Evolutionary conservation across 2,888 invertebrate genomes (phyloP), one percentile per base, ranked within the genome.

Genomic region (Artemia sp.): DNA sequence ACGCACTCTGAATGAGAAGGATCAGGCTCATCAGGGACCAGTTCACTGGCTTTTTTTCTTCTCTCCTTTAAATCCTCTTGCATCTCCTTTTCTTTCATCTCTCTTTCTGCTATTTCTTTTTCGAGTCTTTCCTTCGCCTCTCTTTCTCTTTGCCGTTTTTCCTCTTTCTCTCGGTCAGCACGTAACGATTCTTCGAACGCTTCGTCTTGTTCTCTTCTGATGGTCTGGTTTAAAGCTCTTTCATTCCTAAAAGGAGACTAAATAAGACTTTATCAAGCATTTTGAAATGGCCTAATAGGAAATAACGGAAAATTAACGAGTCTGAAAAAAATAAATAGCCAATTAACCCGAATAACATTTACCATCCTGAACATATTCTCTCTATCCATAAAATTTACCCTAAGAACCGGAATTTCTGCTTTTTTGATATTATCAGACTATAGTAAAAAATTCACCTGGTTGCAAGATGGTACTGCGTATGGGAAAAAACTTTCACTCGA

Each of bases 151-250:
- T 83, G 83, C 53, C 85, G 83, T 68, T 81, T 81, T 0, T 89
- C 83, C 78, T 95, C 95, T 80, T 96, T 96, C 78, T 94, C 93
- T 78, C 93, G 93, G 79, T 97, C 96, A 0, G 92, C 92, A 64
- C 86, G 83, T 64, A 96, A 80, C 7, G 94, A 94, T 78, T 90
- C 90, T 77, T 88, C 84, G 77, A 94, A 97, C 0, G 95, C 96
- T 77, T 89, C 89, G 79, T 97, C 96, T 77, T 97, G 96, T 73
- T 94, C 87, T 69, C 87, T 87, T 52, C 96, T 84, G 68, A 96
- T 80, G 0, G 89, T 88, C 74, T 92, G 90, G 71, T 89, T 92
- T 73, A 92, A 83, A 76, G 86, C 90, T 24, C 90, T 84, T 76
- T 91, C 90, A 74, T 90, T 84, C 73, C 90, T 82, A 6, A 51